phyloP scores from a whole-genome alignment of 2,797 vertebrate species.

The Coregonus ussuriensis region DNA sequence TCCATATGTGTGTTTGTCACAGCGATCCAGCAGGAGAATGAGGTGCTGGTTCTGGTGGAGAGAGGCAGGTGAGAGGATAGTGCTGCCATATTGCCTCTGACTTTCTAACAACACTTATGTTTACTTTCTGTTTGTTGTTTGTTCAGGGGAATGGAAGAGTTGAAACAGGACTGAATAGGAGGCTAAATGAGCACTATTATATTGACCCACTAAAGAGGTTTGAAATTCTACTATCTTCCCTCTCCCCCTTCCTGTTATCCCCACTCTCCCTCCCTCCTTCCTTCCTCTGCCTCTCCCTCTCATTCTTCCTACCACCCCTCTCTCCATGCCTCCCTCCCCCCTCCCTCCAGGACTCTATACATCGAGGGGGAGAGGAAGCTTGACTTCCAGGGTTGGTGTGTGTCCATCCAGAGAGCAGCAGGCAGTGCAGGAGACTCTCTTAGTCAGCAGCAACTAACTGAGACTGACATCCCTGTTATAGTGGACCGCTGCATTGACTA shows the following conservation, averaged over 20 bases:
- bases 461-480: conserved; percentile 87
- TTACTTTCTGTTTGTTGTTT: background rate
- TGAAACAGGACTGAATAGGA: background rate
- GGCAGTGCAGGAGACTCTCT: conserved; percentile 86
- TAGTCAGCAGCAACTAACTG: conserved; percentile 91
- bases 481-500: conserved; percentile 91
- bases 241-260: background rate
- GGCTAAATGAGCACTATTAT: background rate
- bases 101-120: background rate
- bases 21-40: conserved; percentile 88
- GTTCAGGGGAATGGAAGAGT: background rate
- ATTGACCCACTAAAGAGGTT: too few relatives aligned
- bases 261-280: too few relatives aligned
- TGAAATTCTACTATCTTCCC: background rate
- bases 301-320: too few relatives aligned
- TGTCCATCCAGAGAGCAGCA: conserved; percentile 86
- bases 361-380: conserved; percentile 89
- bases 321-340: background rate
- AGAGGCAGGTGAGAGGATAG: conserved; percentile 82
- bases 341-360: conserved; percentile 84
- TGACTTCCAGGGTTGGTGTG: conserved; percentile 88
- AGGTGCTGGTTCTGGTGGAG: conserved; percentile 92
- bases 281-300: background rate
- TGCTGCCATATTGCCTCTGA: background rate
- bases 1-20: conserved; percentile 24